Evolutionary conservation across 2,113 vertebrate species (phyloP), one percentile per base, ranked within the genome.

Genomic region (Vimba vimba): DNA sequence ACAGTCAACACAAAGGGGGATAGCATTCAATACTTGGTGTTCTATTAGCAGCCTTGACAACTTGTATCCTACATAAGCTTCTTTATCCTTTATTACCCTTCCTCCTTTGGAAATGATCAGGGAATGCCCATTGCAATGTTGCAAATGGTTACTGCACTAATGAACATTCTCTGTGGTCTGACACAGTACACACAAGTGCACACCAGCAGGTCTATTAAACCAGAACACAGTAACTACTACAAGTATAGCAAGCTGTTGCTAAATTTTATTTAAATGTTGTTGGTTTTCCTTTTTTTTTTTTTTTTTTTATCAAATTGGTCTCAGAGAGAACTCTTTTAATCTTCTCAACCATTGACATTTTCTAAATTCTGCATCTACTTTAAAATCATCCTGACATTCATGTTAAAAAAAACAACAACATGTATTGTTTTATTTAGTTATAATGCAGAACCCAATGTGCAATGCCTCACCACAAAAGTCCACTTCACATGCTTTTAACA

Each of bases 41-140:
- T 64, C 59, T 80, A n/a, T 47, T 80, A 66, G 79, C 79, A 80
- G 36, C 39, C 15, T 15, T 80, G 39, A 66, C 79, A 64, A 45
- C 7, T 47, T 62, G 47, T 27, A 80, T 64, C 78, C 78, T 64
- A 80, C 36, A 45, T 80, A 64, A 66, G 59, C 79, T 80, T 64
- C 39, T 64, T 80, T 66, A 80, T 80, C 59, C 59, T 47, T 47
- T 80, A 80, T 80, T 64, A 66, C n/a, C n/a, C 60, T 47, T 27
- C 15, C 59, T 80, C 39, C 4, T 21, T 47, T 80, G 15, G 11
- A 64, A 80, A 80, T 47, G 15, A 80, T 27, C 59, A 21, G 13
- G 55, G 9, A 47, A 47, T 80, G 78, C 23, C 78, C 59, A 2
- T 62, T 25, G 12, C 23, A 80, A 80, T 45, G 57, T 80, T 45